phyloP scores from a whole-genome alignment of 2,797 vertebrate species.

The Poecilia wingei region DNA sequence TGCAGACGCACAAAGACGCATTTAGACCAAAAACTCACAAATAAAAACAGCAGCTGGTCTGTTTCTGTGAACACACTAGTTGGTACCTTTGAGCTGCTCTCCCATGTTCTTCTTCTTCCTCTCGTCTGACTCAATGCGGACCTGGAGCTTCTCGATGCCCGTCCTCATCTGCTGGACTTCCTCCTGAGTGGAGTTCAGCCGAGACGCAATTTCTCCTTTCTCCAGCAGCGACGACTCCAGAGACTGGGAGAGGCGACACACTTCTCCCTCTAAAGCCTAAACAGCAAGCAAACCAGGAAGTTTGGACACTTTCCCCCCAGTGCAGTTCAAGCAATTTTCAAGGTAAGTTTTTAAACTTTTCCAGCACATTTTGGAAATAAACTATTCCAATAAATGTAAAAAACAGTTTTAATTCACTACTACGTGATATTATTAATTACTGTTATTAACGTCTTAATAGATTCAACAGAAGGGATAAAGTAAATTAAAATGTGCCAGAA shows the following conservation, averaged over 20 bases:
- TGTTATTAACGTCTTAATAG: too few species aligned
- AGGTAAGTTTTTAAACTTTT: too few species aligned
- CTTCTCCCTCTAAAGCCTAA: slow-evolving; percentile 78
- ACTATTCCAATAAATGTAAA: too few species aligned
- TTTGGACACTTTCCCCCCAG: too few species aligned
- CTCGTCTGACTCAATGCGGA: slow-evolving; percentile 91
- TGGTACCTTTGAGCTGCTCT: slow-evolving; percentile 82
- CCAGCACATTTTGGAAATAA: too few species aligned
- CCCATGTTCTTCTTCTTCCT: slow-evolving; percentile 80
- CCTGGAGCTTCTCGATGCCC: slow-evolving; percentile 90
- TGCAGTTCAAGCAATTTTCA: too few species aligned
- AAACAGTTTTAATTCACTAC: too few species aligned
- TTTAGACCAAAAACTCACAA: slow-evolving; percentile 17
- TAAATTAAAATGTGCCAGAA: too few species aligned
- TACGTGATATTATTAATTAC: too few species aligned
- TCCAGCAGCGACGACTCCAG: slow-evolving; percentile 86
- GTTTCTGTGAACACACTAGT: background rate
- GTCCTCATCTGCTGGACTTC: slow-evolving; percentile 85
- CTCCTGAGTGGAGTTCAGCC: slow-evolving; percentile 86
- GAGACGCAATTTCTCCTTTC: slow-evolving; percentile 86
- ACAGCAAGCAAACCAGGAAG: background rate
- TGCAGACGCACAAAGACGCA: slow-evolving; percentile 29
- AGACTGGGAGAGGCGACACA: slow-evolving; percentile 77
- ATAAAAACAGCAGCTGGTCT: background rate
- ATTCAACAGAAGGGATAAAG: too few species aligned